These are phyloP conservation scores for Taenioides sp. DNA, from an alignment of 2,797 vertebrate genomes.

Conservation along the genomic window DNA sequence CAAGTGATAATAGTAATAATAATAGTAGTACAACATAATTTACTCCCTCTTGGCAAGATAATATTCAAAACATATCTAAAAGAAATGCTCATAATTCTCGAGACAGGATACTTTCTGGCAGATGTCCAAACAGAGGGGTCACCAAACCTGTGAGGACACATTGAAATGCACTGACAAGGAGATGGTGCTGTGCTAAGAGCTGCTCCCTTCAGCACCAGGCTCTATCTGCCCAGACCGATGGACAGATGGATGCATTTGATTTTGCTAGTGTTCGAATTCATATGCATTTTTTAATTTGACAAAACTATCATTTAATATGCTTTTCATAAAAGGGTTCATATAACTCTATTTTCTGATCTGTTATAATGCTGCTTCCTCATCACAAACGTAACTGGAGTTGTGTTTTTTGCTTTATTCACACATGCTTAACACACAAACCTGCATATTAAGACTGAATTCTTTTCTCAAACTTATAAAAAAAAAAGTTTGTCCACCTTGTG, in stretches of 20 bases:
- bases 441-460: too few species aligned
- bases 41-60: too few species aligned
- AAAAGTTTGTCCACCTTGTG: too few species aligned
- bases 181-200: neutral
- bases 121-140: neutral
- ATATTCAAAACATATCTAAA: neutral
- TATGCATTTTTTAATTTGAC: neutral
- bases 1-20: too few species aligned
- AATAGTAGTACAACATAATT: too few species aligned
- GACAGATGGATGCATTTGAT: conserved; percentile 2
- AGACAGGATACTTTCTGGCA: neutral
- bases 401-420: too few species aligned
- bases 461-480: too few species aligned
- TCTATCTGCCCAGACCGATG: neutral
- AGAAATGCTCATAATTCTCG: neutral
- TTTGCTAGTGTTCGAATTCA: neutral
- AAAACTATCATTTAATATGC: neutral
- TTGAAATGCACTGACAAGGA: conserved; percentile 11
- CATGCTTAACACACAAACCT: too few species aligned
- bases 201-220: neutral
- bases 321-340: too few species aligned
- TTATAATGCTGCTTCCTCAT: too few species aligned
- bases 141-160: conserved; percentile 4
- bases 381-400: too few species aligned
- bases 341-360: too few species aligned